Percentiles rank a stretch among this genome's conserved stretches.
phyloP scores from a whole-genome alignment of 2,888 invertebrate species.

The Conops quadrifasciatus region DNA sequence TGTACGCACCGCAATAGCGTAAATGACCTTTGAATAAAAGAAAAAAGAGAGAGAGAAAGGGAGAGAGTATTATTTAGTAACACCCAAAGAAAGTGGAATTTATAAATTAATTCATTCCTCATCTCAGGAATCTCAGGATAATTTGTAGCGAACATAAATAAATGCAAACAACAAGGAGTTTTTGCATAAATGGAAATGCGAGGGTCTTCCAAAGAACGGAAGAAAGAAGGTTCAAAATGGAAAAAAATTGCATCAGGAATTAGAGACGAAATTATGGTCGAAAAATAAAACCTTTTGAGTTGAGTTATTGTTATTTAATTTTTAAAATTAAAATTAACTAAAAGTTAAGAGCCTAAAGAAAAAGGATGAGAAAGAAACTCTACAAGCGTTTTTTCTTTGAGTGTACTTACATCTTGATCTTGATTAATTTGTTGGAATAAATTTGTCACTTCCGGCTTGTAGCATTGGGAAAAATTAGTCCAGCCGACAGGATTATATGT shows the following conservation, averaged over 20 bases:
- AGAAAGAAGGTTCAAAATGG: background rate
- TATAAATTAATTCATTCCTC: too few species aligned
- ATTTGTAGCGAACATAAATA: too few species aligned
- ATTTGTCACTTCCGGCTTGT: slow-evolving; percentile 74
- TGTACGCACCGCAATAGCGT: slow-evolving; percentile 76
- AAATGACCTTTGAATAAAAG: slow-evolving; percentile 69
- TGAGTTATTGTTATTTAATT: too few species aligned
- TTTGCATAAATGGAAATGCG: background rate
- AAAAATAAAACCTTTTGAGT: too few species aligned
- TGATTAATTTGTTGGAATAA: slow-evolving; percentile 68
- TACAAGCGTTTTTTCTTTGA: too few species aligned
- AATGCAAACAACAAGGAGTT: too few species aligned
- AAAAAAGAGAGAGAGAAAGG: background rate
- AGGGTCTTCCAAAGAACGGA: background rate
- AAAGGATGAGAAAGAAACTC: too few species aligned
- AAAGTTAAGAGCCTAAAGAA: too few species aligned
- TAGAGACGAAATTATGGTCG: background rate
- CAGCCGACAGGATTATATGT: slow-evolving; percentile 70
- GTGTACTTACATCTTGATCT: slow-evolving; percentile 64
- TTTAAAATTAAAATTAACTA: too few species aligned
- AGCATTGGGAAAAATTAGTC: slow-evolving; percentile 86
- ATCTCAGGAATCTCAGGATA: too few species aligned
- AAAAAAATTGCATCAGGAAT: background rate
- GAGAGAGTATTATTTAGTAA: too few species aligned
- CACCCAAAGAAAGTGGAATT: too few species aligned